These are phyloP conservation scores for Brachionus sp. DNA, from an alignment of 1,140 invertebrate species.

Conservation along the genomic window DNA sequence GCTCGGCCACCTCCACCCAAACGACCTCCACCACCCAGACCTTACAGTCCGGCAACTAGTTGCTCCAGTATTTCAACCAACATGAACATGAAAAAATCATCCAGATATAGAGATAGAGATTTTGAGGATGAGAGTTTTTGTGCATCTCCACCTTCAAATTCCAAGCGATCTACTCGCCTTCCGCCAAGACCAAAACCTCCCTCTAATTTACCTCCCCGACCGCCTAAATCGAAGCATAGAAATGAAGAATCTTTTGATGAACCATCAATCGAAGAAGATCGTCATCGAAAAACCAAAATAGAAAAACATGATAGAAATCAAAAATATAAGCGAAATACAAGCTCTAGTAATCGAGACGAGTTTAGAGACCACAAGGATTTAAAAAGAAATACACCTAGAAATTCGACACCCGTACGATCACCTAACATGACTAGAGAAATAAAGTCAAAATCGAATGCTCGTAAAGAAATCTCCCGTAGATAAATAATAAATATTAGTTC, in stretches of 20 bases:
- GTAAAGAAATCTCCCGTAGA: neutral
- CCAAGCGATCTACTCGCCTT: neutral
- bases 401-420: conserved; percentile 8
- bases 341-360: neutral
- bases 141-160: neutral
- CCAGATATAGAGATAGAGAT: neutral
- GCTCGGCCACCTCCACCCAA: conserved; percentile 26
- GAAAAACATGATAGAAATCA: neutral
- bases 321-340: neutral
- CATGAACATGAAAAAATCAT: neutral
- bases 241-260: conserved; percentile 23
- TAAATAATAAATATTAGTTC: neutral
- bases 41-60: conserved; percentile 15
- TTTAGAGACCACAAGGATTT: neutral
- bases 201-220: conserved; percentile 9
- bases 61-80: neutral
- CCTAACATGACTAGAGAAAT: neutral
- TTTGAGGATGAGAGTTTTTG: neutral
- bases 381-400: neutral
- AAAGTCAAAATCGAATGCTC: neutral
- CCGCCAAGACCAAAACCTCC: conserved; percentile 12
- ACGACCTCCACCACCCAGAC: conserved; percentile 35
- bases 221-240: neutral
- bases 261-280: neutral
- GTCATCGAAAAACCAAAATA: neutral